These are phyloP conservation scores for Leptodactylus fallax DNA, from an alignment of 2,797 vertebrate species.

Conservation along the genomic window DNA sequence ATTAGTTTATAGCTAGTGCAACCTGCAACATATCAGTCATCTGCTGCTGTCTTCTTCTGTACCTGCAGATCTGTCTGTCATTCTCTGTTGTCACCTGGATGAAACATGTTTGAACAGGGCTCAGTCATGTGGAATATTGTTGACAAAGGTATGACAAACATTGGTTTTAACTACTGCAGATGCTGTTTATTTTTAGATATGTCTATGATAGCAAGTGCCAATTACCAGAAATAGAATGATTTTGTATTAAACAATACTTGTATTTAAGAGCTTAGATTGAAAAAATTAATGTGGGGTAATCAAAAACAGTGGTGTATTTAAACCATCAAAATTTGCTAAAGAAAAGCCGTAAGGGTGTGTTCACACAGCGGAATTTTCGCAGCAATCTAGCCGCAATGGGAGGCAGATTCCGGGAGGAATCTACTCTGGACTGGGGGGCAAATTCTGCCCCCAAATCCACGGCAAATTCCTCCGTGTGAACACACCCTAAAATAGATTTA, in stretches of 20 bases:
- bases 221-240: conserved; percentile 18
- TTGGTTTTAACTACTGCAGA: conserved; percentile 28
- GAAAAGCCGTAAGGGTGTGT: too few species aligned
- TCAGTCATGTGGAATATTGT: conserved; percentile 53
- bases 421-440: too few species aligned
- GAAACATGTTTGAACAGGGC: conserved; percentile 41
- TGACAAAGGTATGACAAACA: conserved; percentile 49
- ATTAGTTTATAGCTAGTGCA: not conserved
- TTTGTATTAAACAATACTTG: not conserved
- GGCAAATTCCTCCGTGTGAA: too few species aligned
- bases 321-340: too few species aligned
- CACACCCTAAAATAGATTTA: too few species aligned
- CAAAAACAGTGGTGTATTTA: too few species aligned
- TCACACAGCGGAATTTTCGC: too few species aligned
- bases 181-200: conserved; percentile 41
- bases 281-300: too few species aligned
- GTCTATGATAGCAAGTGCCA: not conserved
- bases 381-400: too few species aligned
- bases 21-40: not conserved
- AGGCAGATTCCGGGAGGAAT: too few species aligned
- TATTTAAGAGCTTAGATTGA: too few species aligned
- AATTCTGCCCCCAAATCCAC: too few species aligned
- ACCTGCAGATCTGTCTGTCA: conserved; percentile 27
- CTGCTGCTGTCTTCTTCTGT: conserved; percentile 3
- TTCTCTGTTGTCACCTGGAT: conserved; percentile 47